These are phyloP conservation scores for Tenthredo scrophulariae DNA, from an alignment of 2,888 invertebrate species.

Conservation along the genomic window DNA sequence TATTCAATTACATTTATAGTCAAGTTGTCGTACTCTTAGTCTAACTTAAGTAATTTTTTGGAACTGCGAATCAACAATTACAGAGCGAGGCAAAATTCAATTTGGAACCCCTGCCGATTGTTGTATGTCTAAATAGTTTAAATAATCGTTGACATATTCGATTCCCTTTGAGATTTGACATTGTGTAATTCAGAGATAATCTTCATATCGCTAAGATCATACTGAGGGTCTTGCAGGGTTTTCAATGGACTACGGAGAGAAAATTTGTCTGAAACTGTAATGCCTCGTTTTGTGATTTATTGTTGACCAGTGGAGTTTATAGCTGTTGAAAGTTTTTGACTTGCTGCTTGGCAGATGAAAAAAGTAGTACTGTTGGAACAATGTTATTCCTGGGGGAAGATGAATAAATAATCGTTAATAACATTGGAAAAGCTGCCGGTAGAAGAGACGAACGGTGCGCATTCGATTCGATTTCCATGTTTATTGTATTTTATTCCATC, in stretches of 20 bases:
- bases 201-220: neutral
- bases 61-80: slow-evolving; percentile 16
- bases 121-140: slow-evolving; percentile 2
- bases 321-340: slow-evolving; percentile 9
- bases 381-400: neutral
- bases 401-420: slow-evolving; percentile 5
- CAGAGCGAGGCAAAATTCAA: neutral
- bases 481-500: slow-evolving; percentile 40
- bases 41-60: slow-evolving; percentile 19
- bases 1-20: slow-evolving; percentile 21
- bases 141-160: neutral
- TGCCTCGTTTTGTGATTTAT: slow-evolving; percentile 5
- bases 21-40: slow-evolving; percentile 9
- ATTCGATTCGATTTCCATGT: slow-evolving; percentile 27
- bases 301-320: slow-evolving; percentile 28
- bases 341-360: neutral
- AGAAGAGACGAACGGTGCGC: neutral
- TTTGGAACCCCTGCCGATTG: neutral
- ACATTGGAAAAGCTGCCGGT: slow-evolving; percentile 12
- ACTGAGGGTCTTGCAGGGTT: neutral
- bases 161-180: neutral
- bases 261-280: neutral
- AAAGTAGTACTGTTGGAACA: slow-evolving; percentile 1
- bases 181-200: neutral
- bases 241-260: neutral